These are phyloP conservation scores for Polydrusus tereticollis DNA, from an alignment of 2,888 invertebrate genomes.

Conservation along the genomic window DNA sequence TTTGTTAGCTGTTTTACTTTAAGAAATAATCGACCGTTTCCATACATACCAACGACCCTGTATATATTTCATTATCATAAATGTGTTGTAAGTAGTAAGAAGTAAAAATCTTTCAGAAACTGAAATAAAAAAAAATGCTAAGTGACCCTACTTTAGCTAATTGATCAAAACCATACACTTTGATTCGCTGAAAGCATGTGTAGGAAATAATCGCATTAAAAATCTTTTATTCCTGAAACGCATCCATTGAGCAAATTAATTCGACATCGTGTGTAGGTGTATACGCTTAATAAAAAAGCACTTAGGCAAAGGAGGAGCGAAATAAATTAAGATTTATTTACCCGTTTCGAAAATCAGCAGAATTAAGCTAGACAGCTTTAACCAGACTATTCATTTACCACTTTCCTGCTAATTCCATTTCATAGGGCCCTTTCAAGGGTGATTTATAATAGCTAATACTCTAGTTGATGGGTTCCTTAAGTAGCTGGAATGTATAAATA, in stretches of 20 bases:
- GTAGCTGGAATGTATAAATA: conserved; percentile 34
- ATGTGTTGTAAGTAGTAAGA: too few species aligned
- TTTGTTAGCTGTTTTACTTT: too few species aligned
- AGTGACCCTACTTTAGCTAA: too few species aligned
- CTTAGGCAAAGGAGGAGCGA: background rate
- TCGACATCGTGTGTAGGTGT: background rate
- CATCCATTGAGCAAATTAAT: background rate
- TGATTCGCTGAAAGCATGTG: too few species aligned
- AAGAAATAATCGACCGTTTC: too few species aligned
- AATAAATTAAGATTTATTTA: conserved; percentile 23
- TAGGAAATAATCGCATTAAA: too few species aligned
- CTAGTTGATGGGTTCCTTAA: conserved; percentile 28
- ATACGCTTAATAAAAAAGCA: background rate
- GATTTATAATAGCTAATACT: conserved; percentile 25
- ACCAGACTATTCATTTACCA: conserved; percentile 28
- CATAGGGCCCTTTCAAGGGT: conserved; percentile 10
- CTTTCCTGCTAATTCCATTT: conserved; percentile 24
- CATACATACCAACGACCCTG: too few species aligned
- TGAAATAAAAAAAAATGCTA: too few species aligned
- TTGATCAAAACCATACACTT: too few species aligned
- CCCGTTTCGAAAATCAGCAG: conserved; percentile 19
- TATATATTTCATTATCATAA: too few species aligned
- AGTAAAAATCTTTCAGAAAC: too few species aligned
- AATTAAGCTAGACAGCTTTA: conserved; percentile 14
- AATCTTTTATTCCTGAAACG: too few species aligned